A percentile compares a stretch with the other conserved stretches of the same genome.
Evolutionary conservation across 2,797 vertebrate species (phyloP).

Genomic region (Lagocephalus sceleratus): DNA sequence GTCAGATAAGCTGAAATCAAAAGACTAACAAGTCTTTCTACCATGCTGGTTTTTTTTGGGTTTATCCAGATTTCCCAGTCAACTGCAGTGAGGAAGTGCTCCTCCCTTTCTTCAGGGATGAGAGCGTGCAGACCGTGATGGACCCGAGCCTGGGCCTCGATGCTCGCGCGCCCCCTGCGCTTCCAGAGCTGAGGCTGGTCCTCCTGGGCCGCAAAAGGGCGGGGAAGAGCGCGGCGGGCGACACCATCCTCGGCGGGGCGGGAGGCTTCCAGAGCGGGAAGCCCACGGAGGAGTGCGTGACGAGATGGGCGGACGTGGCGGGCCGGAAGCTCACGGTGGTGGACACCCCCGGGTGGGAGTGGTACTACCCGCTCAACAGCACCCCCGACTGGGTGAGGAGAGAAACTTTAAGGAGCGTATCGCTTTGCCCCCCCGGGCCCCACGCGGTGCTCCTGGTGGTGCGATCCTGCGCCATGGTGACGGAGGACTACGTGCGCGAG

Average conservation of each 20-base stretch:
- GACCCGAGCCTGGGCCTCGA: constrained; percentile 9
- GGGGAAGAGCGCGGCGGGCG: constrained; percentile 72
- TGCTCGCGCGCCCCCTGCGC: constrained; percentile 5
- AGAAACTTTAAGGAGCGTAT: constrained; percentile 69
- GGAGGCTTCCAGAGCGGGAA: constrained; percentile 64
- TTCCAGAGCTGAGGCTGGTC: constrained; percentile 68
- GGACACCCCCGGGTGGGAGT: constrained; percentile 80
- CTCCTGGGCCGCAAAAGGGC: constrained; percentile 74
- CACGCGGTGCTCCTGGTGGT: constrained; percentile 74
- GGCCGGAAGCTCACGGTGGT: constrained; percentile 68
- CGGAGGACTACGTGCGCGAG: constrained; percentile 57
- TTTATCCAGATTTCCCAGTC: constrained; percentile 45
- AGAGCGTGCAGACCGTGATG: constrained; percentile 47
- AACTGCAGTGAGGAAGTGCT: constrained; percentile 61
- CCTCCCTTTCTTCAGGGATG: constrained; percentile 60
- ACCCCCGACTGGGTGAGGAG: constrained; percentile 74
- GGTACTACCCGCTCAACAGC: constrained; percentile 77
- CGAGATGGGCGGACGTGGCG: constrained; percentile 52
- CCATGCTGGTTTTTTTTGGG: constrained; percentile 27
- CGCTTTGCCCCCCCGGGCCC: constrained; percentile 72
- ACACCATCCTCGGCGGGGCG: constrained; percentile 64
- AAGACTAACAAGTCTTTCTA: too few species aligned
- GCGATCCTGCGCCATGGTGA: constrained; percentile 66
- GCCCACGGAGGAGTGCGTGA: constrained; percentile 76
- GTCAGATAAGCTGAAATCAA: neutral